Percentiles rank a stretch among this genome's conserved stretches.
Conservation (phyloP, 1,140 invertebrate species). For the Orius laevigatus region DNA sequence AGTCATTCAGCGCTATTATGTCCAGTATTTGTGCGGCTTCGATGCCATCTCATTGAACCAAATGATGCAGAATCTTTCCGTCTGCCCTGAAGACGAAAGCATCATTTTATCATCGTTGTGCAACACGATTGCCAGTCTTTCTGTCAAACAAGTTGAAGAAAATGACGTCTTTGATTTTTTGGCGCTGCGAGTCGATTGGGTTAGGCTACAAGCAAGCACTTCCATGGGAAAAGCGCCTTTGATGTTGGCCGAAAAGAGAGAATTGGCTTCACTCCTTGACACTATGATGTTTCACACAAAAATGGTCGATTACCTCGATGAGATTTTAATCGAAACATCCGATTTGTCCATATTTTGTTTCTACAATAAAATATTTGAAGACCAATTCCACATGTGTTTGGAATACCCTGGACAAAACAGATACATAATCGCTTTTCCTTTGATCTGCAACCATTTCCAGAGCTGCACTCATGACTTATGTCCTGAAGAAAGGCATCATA, state of each 20-base stretch:
- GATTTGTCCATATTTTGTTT: slow-evolving; percentile 96
- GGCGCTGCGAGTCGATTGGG: slow-evolving; percentile 92
- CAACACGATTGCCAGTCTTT: slow-evolving; percentile 69
- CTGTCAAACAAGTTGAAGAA: slow-evolving; percentile 91
- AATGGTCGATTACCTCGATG: slow-evolving; percentile 97
- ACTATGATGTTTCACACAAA: slow-evolving; percentile 93
- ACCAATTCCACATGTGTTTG: slow-evolving; percentile 96
- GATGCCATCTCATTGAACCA: slow-evolving; percentile 86
- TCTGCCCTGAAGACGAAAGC: slow-evolving; percentile 87
- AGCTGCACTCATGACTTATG: slow-evolving; percentile 95
- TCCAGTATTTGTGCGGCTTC: slow-evolving; percentile 90
- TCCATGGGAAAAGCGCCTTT: slow-evolving; percentile 71
- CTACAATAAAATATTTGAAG: slow-evolving; percentile 92
- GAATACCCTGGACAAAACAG: slow-evolving; percentile 96
- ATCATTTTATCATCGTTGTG: slow-evolving; percentile 86
- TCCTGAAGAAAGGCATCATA: slow-evolving; percentile 95
- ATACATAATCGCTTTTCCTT: slow-evolving; percentile 92
- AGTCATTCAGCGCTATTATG: slow-evolving; percentile 95
- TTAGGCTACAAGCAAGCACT: slow-evolving; percentile 86
- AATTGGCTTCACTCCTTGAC: slow-evolving; percentile 83
- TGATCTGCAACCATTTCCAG: slow-evolving; percentile 96
- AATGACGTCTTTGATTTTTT: slow-evolving; percentile 94
- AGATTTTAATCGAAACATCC: slow-evolving; percentile 89
- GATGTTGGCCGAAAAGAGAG: slow-evolving; percentile 67
- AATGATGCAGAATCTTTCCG: slow-evolving; percentile 70